Percentiles rank a stretch among this genome's conserved stretches.
Conservation (phyloP, 2,888 invertebrate species). For the Perdita meconis region DNA sequence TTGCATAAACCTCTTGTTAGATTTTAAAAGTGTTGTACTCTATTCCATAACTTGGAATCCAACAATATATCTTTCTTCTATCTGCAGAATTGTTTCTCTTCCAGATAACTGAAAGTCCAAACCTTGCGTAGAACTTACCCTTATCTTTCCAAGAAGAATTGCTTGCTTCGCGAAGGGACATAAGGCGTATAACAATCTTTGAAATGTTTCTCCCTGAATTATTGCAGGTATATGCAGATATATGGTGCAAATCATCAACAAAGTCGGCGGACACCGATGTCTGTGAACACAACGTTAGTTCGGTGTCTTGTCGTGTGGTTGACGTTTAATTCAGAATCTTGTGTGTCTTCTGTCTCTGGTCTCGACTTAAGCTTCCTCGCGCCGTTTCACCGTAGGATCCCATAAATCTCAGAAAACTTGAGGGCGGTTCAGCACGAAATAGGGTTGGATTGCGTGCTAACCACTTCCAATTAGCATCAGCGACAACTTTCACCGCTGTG, state of each 20-base stretch:
- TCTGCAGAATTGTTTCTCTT: neutral
- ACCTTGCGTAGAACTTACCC: slow-evolving; percentile 2
- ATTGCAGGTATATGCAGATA: slow-evolving; percentile 54
- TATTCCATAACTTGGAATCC: neutral
- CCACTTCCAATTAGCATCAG: slow-evolving; percentile 67
- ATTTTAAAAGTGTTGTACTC: too few relatives aligned
- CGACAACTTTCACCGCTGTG: slow-evolving; percentile 52
- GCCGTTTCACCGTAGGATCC: slow-evolving; percentile 38
- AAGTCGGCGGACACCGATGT: slow-evolving; percentile 51
- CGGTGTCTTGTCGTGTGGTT: slow-evolving; percentile 75
- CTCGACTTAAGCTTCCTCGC: slow-evolving; percentile 56
- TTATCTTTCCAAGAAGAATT: slow-evolving; percentile 18
- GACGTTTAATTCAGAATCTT: slow-evolving; percentile 75
- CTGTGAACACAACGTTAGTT: slow-evolving; percentile 58
- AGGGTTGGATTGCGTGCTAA: slow-evolving; percentile 56
- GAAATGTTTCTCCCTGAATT: slow-evolving; percentile 52
- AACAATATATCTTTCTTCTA: too few relatives aligned
- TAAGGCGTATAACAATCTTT: slow-evolving; percentile 21
- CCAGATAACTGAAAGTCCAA: neutral
- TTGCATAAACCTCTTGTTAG: too few relatives aligned
- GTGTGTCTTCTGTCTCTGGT: slow-evolving; percentile 62
- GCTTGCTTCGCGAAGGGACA: slow-evolving; percentile 3
- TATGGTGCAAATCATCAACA: slow-evolving; percentile 52
- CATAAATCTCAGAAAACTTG: slow-evolving; percentile 69
- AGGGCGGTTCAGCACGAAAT: slow-evolving; percentile 52